Evolutionary conservation across 2,797 vertebrate species (phyloP).

Genomic region (Halcyon leucocephala): DNA sequence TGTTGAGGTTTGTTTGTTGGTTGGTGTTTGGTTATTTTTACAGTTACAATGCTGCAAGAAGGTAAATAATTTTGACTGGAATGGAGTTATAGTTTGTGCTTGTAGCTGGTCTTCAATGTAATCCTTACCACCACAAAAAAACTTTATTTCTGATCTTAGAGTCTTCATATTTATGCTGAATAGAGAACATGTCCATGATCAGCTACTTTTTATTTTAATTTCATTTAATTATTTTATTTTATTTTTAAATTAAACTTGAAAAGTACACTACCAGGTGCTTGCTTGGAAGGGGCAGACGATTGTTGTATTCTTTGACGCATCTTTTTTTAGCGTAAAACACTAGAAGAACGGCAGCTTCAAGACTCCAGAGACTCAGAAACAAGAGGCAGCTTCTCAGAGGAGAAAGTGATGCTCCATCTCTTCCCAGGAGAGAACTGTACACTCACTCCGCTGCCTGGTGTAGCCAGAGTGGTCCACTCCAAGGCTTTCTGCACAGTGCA

Average conservation of each 20-base stretch:
- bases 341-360: constrained; percentile 89
- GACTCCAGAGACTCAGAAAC: constrained; percentile 74
- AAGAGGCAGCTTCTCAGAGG: constrained; percentile 74
- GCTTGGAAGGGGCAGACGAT: neutral
- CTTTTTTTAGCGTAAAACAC: constrained; percentile 87
- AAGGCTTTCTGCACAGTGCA: constrained; percentile 98
- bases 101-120: neutral
- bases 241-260: neutral
- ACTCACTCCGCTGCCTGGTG: constrained; percentile 89
- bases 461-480: constrained; percentile 96
- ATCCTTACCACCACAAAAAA: neutral
- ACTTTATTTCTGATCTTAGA: neutral
- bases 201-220: neutral
- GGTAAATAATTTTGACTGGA: neutral
- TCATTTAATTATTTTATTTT: neutral
- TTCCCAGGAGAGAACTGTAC: constrained; percentile 93
- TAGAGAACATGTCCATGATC: neutral
- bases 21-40: neutral
- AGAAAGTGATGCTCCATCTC: constrained; percentile 88
- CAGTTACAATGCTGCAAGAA: neutral
- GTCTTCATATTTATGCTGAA: neutral
- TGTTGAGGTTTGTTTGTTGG: neutral
- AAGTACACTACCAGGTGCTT: neutral
- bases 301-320: constrained; percentile 72
- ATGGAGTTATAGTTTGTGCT: neutral